Base-by-base conservation (phyloP, 2,797 vertebrate genomes). In the Florisuga fusca region DNA sequence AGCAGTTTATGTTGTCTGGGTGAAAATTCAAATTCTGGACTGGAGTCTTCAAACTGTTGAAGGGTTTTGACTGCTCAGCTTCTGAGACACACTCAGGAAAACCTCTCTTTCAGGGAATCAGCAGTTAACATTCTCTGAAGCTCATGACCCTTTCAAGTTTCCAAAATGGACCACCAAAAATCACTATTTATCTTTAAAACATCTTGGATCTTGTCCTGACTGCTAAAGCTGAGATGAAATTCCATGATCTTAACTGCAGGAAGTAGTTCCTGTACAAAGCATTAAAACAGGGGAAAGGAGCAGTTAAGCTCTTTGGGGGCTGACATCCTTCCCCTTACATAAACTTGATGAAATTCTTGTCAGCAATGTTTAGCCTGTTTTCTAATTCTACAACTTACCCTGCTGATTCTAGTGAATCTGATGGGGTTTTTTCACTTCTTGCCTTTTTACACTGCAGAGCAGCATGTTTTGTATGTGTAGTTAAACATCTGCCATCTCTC, bases 401-500 rank as follows among this genome's bases (percentile, higher is more conserved):
- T 67, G 27, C 48, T 63, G 73, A 75, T 75, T 95, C 54, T 85
- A 57, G 75, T 78, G 84, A 72, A 45, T 68, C 54, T 81, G 38
- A 66, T 84, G 27, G 25, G 1, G 0, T 2, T 48, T 63, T 51
- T 58, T 59, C 31, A 43, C 27, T 85, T 77, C 53, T 72, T 81
- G 12, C n/a, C 34, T 82, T 89, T 75, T 62, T 61, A 72, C 87
- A 83, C 25, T 61, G 15, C 67, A 57, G 53, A 81, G 22, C 29
- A 82, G 4, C 31, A 84, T 89, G 29, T 46, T 95, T 82, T 84
- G 5, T 93, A 21, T 38, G 57, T 80, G 57, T 80, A 71, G 36
- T 77, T 87, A 63, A 92, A 76, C 20, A 86, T 27, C 67, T 90
- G 55, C 67, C 73, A 61, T 86, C 63, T 87, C 69, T 91, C 48